Evolutionary conservation across 2,888 invertebrate genomes (phyloP), one percentile per base, ranked within the genome.

Genomic region (Nemapogon koenigi): DNA sequence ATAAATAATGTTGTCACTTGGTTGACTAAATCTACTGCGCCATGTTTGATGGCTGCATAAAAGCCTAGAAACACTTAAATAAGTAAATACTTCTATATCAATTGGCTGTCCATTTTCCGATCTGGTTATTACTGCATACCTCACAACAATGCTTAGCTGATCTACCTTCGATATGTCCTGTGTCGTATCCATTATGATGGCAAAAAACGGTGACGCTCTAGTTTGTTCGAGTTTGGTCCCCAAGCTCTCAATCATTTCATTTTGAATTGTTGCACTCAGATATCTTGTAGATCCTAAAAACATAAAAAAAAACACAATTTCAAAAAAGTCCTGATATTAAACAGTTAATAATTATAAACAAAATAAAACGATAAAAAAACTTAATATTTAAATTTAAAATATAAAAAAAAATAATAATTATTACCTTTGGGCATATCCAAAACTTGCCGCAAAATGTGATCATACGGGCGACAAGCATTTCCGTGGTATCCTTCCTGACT

Each of bases 141-240:
- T 49, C 39, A 53, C 43, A 35, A 55, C 46, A 44, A 49, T 50
- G 43, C 53, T 53, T 42, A 57, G 43, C 40, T 53, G 51, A 46
- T 55, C 51, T 42, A 49, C 47, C 39, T 56, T 55, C 27, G 49
- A 46, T 46, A 51, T 52, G 40, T 49, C 48, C 42, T 50, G 52
- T 40, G 49, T 51, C 25, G 47, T 49, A 46, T 51, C 49, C 48
- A 52, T 47, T 44, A 50, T 48, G 38, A 55, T 43, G 43, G 49
- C 30, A 18, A 42, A 46, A 48, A 51, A 52, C 42, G 50, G 46
- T 46, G 50, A 50, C 41, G 47, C 43, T 38, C 46, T 50, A 46
- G 50, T 50, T 46, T 10, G 42, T 45, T 47, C 46, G 27, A 49
- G 46, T 42, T 43, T 40, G 26, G 40, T 46, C 40, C 45, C 49